Evolutionary conservation across 2,113 vertebrate genomes (phyloP).

Genomic region (Thamnophis sirtalis): DNA sequence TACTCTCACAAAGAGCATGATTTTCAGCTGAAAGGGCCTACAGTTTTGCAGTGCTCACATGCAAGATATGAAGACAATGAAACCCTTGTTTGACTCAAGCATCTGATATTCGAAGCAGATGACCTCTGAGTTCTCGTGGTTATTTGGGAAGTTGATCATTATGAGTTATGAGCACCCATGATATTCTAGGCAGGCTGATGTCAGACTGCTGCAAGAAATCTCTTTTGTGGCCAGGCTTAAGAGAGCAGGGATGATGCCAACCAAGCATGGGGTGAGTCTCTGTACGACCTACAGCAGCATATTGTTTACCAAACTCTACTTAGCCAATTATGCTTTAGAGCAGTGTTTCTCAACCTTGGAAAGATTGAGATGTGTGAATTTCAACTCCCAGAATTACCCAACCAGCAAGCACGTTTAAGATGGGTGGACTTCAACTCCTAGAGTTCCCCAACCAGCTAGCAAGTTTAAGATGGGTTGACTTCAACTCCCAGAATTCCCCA

Average conservation of each 20-base stretch:
- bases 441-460: too few relatives aligned
- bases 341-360: background rate
- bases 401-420: background rate
- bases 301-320: background rate
- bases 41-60: background rate
- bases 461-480: too few relatives aligned
- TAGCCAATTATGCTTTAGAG: background rate
- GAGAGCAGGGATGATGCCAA: background rate
- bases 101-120: background rate
- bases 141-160: background rate
- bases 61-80: background rate
- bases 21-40: background rate
- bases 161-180: background rate
- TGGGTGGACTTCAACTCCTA: too few relatives aligned
- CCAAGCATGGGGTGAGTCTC: background rate
- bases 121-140: background rate
- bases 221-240: background rate
- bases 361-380: background rate
- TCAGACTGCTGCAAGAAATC: background rate
- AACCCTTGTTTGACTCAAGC: background rate
- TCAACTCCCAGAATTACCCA: background rate
- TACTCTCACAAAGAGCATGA: background rate
- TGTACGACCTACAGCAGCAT: background rate
- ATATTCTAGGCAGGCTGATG: background rate
- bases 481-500: too few relatives aligned